Evolutionary conservation across 2,888 invertebrate genomes (phyloP), one percentile per base, ranked within the genome.

Genomic region (Norana najaformis): DNA sequence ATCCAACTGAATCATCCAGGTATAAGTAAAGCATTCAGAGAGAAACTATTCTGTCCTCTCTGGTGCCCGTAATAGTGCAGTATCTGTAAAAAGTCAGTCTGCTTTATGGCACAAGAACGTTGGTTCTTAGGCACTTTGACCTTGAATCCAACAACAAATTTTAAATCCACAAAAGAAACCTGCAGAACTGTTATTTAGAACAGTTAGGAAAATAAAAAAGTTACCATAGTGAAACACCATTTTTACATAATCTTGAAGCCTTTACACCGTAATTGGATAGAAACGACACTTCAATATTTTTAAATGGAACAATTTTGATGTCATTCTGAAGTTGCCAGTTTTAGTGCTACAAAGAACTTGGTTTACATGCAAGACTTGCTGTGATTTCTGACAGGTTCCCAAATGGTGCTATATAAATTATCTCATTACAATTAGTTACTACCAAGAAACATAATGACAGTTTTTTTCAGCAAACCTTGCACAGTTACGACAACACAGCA

Each of bases 151-250:
- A n/a, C 8, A 69, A 69, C 30, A 69, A 69, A 11, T n/a, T 69
- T 69, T 69, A n/a, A 69, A 69, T 30, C 69, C n/a, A n/a, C 53
- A 53, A 6, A 69, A n/a, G 69, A 69, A 69, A 69, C 8, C 69
- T 69, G 69, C n/a, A 69, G 69, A 69, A n/a, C 69, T 69, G 30
- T 69, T n/a, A 69, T 69, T n/a, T 69, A 69, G 69, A 69, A n/a
- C n/a, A 69, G n/a, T n/a, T 69, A n/a, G 30, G 30, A 30, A 23
- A 20, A 69, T 8, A 5, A 30, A 69, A 69, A 69, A 69, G n/a
- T n/a, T n/a, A 69, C 69, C n/a, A n/a, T n/a, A 30, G 69, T n/a
- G n/a, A 69, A 69, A 69, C n/a, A 13, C 4, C 69, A n/a, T n/a
- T 8, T 30, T 69, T n/a, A 69, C 30, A 8, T 69, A 69, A n/a